phyloP scores from a whole-genome alignment of 1,140 invertebrate genomes.

The Aphelenchoides besseyi region DNA sequence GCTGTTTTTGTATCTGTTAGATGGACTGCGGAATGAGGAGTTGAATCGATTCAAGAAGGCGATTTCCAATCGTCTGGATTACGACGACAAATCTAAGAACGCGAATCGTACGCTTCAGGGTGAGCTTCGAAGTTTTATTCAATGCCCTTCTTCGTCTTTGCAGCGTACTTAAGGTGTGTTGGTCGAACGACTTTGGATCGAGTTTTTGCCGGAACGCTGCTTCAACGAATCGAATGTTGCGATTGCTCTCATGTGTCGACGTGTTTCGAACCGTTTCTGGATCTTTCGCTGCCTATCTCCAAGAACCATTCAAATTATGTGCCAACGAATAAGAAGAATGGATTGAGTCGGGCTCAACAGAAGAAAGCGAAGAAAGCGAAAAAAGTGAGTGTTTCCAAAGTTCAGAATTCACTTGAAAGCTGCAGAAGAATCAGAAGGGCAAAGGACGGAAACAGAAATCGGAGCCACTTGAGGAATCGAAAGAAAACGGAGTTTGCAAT shows the following conservation, averaged over 20 bases:
- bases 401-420: slow-evolving; percentile 9
- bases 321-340: slow-evolving; percentile 8
- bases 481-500: slow-evolving; percentile 11
- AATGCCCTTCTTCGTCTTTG: not conserved
- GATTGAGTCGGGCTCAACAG: slow-evolving; percentile 62
- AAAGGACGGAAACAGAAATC: slow-evolving; percentile 4
- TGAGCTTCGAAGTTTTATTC: not conserved
- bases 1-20: slow-evolving; percentile 79
- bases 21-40: slow-evolving; percentile 74
- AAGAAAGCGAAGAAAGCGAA: slow-evolving; percentile 61
- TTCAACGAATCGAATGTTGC: slow-evolving; percentile 50
- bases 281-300: slow-evolving; percentile 82
- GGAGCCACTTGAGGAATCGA: not conserved
- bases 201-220: slow-evolving; percentile 51
- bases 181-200: slow-evolving; percentile 40
- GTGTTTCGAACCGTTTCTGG: slow-evolving; percentile 84
- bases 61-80: slow-evolving; percentile 63
- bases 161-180: slow-evolving; percentile 37
- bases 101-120: slow-evolving; percentile 19
- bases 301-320: not conserved
- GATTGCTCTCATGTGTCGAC: slow-evolving; percentile 68
- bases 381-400: slow-evolving; percentile 34
- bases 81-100: not conserved
- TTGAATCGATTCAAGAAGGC: slow-evolving; percentile 61
- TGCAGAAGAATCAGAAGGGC: slow-evolving; percentile 13